Evolutionary conservation across 2,888 invertebrate species (phyloP), one percentile per base, ranked within the genome.

Genomic region (Coleophora flavipennella): DNA sequence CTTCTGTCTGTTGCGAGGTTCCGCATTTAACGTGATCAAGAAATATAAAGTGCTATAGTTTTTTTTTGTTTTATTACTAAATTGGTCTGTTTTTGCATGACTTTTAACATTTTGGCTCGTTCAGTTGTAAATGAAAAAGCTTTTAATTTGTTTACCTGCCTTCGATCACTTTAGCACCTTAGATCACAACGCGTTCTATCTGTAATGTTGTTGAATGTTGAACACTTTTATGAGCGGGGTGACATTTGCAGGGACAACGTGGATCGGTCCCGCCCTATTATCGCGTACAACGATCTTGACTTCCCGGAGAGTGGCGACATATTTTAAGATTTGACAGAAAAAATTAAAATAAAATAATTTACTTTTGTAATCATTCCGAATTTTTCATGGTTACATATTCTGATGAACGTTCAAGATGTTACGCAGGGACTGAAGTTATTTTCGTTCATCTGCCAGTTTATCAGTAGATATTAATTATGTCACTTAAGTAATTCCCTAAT

Each of bases 221-320:
- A 20, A 20, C 20, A 20, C 20, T 3, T 4, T 20, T 20, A 20
- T 20, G 20, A 20, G 20, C 6, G 64, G 63, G 70, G 50, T 67
- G 75, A 72, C 61, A 72, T 80, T 89, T 88, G 59, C 88, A 89
- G 89, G 87, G 80, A 88, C 70, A 87, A 86, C 74, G 83, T 87
- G 87, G 89, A 89, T 72, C 88, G 88, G 60, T 88, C 90, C 76
- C 89, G 95, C 79, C 90, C 92, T 76, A 87, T 94, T 75, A 88
- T 95, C 79, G 92, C 91, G 76, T 95, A 95, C 89, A 91, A 93
- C 86, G 95, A 95, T 88, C 89, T 95, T 87, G 95, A 95, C 87
- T 93, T 93, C 76, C 93, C 93, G 83, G 93, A 93, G 73, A 88
- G 85, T 85, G 88, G 88, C 71, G 93, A 93, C 74, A 88, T 91